phyloP scores from a whole-genome alignment of 2,797 vertebrate genomes.

The Protosalanx chinensis region DNA sequence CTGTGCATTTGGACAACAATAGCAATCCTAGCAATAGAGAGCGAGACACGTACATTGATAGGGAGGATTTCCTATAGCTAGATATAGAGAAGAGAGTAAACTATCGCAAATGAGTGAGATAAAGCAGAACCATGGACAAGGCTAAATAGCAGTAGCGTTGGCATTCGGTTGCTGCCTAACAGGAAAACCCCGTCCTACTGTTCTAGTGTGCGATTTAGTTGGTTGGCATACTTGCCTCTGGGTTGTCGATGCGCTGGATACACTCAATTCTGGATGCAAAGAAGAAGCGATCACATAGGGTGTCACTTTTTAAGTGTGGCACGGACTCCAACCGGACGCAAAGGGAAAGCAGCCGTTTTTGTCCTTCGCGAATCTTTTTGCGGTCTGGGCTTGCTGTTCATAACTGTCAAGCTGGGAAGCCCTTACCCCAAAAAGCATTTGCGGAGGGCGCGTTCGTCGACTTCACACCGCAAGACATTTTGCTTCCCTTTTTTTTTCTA shows the following conservation, averaged over 20 bases:
- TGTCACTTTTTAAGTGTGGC: slow-evolving; percentile 48
- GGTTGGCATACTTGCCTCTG: slow-evolving; percentile 67
- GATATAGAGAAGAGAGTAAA: slow-evolving; percentile 61
- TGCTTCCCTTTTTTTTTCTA: slow-evolving; percentile 49
- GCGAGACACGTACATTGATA: slow-evolving; percentile 12
- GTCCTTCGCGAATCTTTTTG: slow-evolving; percentile 90
- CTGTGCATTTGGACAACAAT: slow-evolving; percentile 45
- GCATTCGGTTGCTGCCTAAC: slow-evolving; percentile 59
- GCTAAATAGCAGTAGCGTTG: slow-evolving; percentile 65
- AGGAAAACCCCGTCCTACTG: slow-evolving; percentile 55
- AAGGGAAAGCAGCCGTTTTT: slow-evolving; percentile 54
- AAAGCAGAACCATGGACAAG: slow-evolving; percentile 73
- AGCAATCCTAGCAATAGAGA: slow-evolving; percentile 8
- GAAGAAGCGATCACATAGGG: slow-evolving; percentile 49
- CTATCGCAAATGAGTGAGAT: slow-evolving; percentile 53
- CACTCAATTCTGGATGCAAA: slow-evolving; percentile 59
- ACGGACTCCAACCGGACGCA: slow-evolving; percentile 67
- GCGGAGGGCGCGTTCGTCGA: slow-evolving; percentile 90
- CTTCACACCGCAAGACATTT: slow-evolving; percentile 55
- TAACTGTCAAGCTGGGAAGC: slow-evolving; percentile 96
- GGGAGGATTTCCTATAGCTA: slow-evolving; percentile 11
- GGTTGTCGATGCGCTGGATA: slow-evolving; percentile 67
- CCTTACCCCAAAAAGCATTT: slow-evolving; percentile 99
- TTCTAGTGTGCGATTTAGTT: slow-evolving; percentile 54
- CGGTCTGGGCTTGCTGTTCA: slow-evolving; percentile 92